Evolutionary conservation across 2,888 invertebrate genomes (phyloP).

Genomic region (Mactromeris polynyma): DNA sequence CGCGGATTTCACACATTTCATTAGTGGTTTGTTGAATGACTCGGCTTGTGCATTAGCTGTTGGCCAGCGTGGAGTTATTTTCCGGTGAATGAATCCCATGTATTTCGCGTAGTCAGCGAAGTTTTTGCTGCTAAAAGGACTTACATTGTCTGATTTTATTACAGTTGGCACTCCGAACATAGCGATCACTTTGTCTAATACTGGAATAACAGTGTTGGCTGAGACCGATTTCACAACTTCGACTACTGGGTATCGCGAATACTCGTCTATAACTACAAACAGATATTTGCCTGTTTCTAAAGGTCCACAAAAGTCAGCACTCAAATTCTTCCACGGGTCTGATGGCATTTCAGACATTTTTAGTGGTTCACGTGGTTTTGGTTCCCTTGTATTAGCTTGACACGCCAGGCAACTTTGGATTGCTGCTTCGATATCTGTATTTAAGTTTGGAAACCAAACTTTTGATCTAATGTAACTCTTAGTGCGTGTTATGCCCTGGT

Average conservation of each 20-base stretch:
- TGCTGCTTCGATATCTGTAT: neutral
- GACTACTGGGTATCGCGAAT: conserved; percentile 5
- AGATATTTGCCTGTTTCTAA: neutral
- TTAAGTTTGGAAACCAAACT: neutral
- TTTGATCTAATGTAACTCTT: neutral
- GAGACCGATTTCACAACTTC: neutral
- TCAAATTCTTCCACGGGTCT: neutral
- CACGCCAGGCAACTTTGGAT: neutral
- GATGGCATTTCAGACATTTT: neutral
- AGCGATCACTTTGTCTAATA: neutral
- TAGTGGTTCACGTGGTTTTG: neutral
- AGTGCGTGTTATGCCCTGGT: conserved; percentile 70
- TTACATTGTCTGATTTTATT: neutral
- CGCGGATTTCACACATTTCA: conserved; percentile 46
- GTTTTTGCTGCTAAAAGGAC: neutral
- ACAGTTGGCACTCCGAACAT: neutral
- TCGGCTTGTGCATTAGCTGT: conserved; percentile 33
- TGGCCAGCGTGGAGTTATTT: conserved; percentile 36
- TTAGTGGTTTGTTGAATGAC: conserved; percentile 44
- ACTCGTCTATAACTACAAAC: conserved; percentile 14
- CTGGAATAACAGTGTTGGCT: neutral
- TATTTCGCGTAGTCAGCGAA: neutral
- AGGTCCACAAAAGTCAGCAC: conserved; percentile 8
- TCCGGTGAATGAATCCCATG: conserved; percentile 24
- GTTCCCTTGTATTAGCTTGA: neutral